Conservation (phyloP, 1,140 invertebrate genomes). For the Adoxophyes honmai region DNA sequence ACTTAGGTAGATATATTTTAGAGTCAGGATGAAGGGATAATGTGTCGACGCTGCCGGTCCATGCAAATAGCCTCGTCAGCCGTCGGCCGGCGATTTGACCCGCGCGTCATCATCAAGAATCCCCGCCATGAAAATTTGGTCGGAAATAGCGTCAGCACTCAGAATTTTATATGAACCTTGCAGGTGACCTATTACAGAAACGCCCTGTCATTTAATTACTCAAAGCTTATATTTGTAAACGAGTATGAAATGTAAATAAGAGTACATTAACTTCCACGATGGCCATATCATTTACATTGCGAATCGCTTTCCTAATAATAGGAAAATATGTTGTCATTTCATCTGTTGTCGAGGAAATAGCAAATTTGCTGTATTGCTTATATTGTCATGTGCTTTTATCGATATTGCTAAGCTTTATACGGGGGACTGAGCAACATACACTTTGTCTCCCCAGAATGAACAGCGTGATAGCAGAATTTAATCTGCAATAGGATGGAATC, state of each 20-base stretch:
- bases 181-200: slow-evolving; percentile 4
- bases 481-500: slow-evolving; percentile 3
- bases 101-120: slow-evolving; percentile 26
- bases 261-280: not conserved
- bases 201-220: too few relatives aligned
- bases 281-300: slow-evolving; percentile 8
- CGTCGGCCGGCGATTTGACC: slow-evolving; percentile 19
- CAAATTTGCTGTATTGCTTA: too few relatives aligned
- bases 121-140: slow-evolving; percentile 4
- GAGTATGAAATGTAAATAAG: not conserved
- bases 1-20: slow-evolving; percentile 30
- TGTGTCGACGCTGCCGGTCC: slow-evolving; percentile 29
- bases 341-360: not conserved
- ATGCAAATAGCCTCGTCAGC: slow-evolving; percentile 31
- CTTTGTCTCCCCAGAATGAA: slow-evolving; percentile 7
- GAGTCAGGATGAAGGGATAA: slow-evolving; percentile 39
- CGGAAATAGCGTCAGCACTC: slow-evolving; percentile 1
- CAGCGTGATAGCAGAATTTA: not conserved
- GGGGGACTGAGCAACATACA: slow-evolving; percentile 1
- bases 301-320: not conserved
- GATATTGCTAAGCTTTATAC: not conserved
- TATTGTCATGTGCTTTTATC: not conserved
- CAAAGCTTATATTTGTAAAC: not conserved
- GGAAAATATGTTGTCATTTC: not conserved
- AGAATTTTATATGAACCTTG: slow-evolving; percentile 1